Evolutionary conservation across 1,140 invertebrate genomes (phyloP).

Genomic region (Zaprionus inermis): DNA sequence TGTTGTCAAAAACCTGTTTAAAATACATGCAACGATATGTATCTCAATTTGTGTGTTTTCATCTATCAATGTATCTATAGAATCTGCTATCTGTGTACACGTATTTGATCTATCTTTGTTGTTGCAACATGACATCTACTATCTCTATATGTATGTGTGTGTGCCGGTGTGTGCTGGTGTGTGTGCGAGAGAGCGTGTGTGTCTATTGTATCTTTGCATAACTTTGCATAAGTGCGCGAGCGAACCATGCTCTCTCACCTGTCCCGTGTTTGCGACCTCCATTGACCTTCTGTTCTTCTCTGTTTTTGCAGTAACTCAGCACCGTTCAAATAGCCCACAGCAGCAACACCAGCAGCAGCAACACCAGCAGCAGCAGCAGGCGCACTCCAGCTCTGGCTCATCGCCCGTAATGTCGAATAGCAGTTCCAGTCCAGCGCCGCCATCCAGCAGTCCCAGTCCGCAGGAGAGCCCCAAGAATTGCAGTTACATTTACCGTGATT

Average conservation of each 20-base stretch:
- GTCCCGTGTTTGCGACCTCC: background rate
- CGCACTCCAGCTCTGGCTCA: constrained; percentile 83
- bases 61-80: constrained; percentile 19
- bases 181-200: constrained; percentile 28
- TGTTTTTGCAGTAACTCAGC: constrained; percentile 83
- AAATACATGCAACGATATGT: constrained; percentile 4
- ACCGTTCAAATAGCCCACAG: constrained; percentile 84
- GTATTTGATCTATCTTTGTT: constrained; percentile 31
- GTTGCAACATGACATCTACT: constrained; percentile 58
- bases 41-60: constrained; percentile 18
- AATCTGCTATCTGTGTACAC: constrained; percentile 4
- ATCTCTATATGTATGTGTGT: constrained; percentile 18
- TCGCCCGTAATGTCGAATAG: constrained; percentile 84
- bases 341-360: constrained; percentile 56
- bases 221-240: constrained; percentile 28
- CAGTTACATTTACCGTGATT: constrained; percentile 84
- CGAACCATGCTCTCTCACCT: constrained; percentile 13
- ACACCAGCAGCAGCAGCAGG: constrained; percentile 59
- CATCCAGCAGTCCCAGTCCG: constrained; percentile 84
- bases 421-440: constrained; percentile 84
- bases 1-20: constrained; percentile 7
- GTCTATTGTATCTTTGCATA: constrained; percentile 11
- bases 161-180: constrained; percentile 41
- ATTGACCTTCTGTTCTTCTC: constrained; percentile 28
- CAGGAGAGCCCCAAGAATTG: constrained; percentile 84